Evolutionary conservation across 1,140 invertebrate genomes (phyloP), one percentile per base, ranked within the genome.

Genomic region (Diorhabda sublineata): DNA sequence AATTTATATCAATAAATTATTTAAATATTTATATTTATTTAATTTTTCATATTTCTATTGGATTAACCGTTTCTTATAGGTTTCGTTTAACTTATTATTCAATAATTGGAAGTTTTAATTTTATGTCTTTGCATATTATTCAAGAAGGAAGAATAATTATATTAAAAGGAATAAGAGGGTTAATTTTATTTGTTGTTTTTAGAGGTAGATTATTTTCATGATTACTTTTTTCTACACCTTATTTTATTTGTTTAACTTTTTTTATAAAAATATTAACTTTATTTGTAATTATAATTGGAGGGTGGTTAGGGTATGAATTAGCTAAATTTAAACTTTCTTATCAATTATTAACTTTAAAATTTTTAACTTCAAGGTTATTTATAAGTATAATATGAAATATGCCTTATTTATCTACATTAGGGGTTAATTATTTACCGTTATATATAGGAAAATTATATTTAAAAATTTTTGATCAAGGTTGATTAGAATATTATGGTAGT

Each of bases 1-100:
- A 86, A 71, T 60, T 83, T 73, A 78, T 83, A 71, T 80, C 76
- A 71, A 79, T 84, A 77, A 77, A 67, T 69, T 81, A 78, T 79
- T 77, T 84, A 75, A 85, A 85, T 84, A 71, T 83, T 61, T 81
- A 83, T 77, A 79, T 82, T 72, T 83, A 84, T 78, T 76, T 83
- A 72, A 75, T 86, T 69, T 81, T 83, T 82, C 83, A 83, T 82
- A 67, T 86, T 75, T 83, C 82, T 45, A 84, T 82, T 4, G 81
- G 83, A n/a, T 82, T 87, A 76, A 87, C 84, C 3, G 80, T 85
- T 61, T 79, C 74, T 76, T 86, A 86, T 81, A 82, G 79, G 60
- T 77, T 86, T 79, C 85, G 85, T 4, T 11, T 11, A 11, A 11
- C 11, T 11, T 11, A 11, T 11, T 11, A 11, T 11, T 11, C 11